Conservation (phyloP, 2,888 invertebrate genomes). For the Drosophila mercatorum region DNA sequence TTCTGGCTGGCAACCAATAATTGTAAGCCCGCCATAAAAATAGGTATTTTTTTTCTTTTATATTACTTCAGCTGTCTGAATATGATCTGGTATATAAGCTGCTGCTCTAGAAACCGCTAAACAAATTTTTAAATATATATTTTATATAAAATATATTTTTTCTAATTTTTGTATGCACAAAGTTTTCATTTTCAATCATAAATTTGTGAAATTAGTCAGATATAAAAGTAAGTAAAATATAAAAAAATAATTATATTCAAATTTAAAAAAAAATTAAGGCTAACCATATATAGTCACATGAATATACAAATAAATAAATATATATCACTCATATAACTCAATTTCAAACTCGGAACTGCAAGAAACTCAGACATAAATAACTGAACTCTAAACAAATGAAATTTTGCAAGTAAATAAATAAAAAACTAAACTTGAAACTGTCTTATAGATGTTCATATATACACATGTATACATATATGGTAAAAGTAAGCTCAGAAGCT, state of each 20-base stretch:
- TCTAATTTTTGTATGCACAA: not conserved
- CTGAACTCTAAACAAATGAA: not conserved
- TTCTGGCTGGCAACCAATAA: slow-evolving; percentile 8
- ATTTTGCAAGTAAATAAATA: not conserved
- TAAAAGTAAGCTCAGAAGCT: not conserved
- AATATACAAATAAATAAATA: not conserved
- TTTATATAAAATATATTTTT: not conserved
- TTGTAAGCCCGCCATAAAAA: slow-evolving; percentile 6
- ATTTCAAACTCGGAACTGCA: not conserved
- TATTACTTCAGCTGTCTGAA: not conserved
- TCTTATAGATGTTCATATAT: not conserved
- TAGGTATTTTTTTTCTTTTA: not conserved
- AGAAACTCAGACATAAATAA: not conserved
- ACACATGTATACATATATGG: not conserved
- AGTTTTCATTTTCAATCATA: not conserved
- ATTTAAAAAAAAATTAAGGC: not conserved
- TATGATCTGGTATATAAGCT: too few species aligned
- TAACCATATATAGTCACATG: not conserved
- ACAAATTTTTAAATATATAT: not conserved
- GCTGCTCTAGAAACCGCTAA: fast-evolving
- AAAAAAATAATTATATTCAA: not conserved
- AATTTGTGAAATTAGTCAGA: not conserved
- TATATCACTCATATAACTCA: not conserved
- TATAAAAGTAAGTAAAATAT: not conserved
- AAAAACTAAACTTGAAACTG: not conserved